Percentiles rank a stretch among this genome's conserved stretches.
phyloP scores from a whole-genome alignment of 2,797 vertebrate species.

The Xiphorhynchus erythropygius region DNA sequence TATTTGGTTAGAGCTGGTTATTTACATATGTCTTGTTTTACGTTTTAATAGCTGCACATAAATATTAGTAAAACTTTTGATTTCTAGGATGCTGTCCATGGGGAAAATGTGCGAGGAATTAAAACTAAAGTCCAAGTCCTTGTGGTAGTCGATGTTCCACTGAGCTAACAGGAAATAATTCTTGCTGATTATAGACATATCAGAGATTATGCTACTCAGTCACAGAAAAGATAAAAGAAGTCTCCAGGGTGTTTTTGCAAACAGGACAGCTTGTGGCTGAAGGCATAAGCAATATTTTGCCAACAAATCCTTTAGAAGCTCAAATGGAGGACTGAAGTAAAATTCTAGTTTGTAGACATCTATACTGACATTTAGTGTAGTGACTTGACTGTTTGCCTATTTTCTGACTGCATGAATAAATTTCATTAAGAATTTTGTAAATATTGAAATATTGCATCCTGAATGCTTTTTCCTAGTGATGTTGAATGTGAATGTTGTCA shows the following conservation, averaged over 20 bases:
- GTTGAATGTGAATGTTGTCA: neutral
- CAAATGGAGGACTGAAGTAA: constrained; percentile 17
- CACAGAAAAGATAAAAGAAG: constrained; percentile 30
- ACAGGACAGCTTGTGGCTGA: constrained; percentile 35
- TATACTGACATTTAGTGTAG: neutral
- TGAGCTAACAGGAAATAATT: constrained; percentile 43
- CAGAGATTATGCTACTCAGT: constrained; percentile 31
- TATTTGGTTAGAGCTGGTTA: neutral
- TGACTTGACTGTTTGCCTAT: neutral
- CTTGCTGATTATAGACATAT: constrained; percentile 43
- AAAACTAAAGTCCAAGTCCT: neutral
- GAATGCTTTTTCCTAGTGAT: neutral
- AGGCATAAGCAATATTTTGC: constrained; percentile 24
- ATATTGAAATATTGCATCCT: neutral
- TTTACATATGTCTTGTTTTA: constrained; percentile 33
- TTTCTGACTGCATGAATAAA: neutral
- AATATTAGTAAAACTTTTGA: neutral
- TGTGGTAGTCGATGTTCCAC: constrained; percentile 38
- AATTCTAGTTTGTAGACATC: neutral
- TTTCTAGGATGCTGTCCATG: constrained; percentile 16
- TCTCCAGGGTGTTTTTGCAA: constrained; percentile 35
- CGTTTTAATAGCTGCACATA: neutral
- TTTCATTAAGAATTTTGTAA: neutral
- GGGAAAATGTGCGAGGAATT: constrained; percentile 13
- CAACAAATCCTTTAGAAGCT: constrained; percentile 39